Conservation (phyloP, 2,113 vertebrate genomes). For the Merops nubicus region DNA sequence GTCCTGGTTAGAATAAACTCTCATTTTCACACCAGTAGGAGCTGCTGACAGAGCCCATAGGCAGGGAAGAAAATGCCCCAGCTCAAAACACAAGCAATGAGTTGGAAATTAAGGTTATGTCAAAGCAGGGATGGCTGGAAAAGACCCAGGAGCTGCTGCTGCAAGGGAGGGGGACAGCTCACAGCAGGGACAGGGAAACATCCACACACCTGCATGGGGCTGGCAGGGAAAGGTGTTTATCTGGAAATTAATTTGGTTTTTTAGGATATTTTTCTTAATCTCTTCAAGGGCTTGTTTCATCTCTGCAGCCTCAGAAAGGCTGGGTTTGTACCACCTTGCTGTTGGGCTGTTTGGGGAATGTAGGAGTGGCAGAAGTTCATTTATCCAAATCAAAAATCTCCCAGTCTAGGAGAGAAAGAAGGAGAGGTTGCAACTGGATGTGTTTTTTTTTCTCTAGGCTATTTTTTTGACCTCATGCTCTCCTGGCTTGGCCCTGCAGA, state of each 20-base stretch:
- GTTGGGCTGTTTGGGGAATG: neutral
- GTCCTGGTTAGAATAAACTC: neutral
- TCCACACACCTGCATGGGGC: neutral
- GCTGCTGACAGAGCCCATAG: neutral
- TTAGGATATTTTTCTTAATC: neutral
- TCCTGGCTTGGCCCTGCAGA: neutral
- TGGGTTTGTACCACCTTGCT: neutral
- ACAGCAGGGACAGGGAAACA: accelerated
- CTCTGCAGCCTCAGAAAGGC: neutral
- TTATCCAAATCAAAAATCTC: neutral
- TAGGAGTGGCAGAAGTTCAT: neutral
- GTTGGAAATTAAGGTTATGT: neutral
- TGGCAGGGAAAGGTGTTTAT: neutral
- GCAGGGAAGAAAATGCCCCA: neutral
- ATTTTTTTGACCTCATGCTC: neutral
- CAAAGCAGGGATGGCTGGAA: accelerated
- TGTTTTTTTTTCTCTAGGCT: neutral
- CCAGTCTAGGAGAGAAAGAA: neutral
- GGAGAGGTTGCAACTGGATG: neutral
- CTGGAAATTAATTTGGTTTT: neutral
- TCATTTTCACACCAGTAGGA: neutral
- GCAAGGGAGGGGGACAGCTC: neutral
- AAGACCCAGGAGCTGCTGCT: neutral
- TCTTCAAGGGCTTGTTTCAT: neutral
- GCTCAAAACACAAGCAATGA: neutral